phyloP scores from a whole-genome alignment of 2,888 invertebrate species.

The Metalampra italica region DNA sequence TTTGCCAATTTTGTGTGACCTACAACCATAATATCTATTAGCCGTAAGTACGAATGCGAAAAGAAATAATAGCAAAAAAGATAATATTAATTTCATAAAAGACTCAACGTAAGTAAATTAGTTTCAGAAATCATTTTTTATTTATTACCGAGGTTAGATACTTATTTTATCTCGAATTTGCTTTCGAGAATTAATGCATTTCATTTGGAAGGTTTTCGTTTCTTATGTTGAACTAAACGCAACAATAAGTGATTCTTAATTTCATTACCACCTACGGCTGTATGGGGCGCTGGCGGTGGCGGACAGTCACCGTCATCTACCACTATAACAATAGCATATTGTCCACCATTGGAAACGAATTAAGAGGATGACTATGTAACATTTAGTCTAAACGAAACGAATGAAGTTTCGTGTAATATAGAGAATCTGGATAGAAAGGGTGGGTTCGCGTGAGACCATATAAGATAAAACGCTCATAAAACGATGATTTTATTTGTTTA shows the following conservation, averaged over 20 bases:
- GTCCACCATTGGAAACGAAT: conserved; percentile 61
- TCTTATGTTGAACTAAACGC: conserved; percentile 63
- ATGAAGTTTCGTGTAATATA: conserved; percentile 35
- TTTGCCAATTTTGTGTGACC: too few relatives aligned
- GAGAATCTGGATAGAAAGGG: conserved; percentile 13
- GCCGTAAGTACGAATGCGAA: too few relatives aligned
- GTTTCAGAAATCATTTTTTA: not conserved
- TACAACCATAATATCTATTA: too few relatives aligned
- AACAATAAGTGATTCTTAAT: conserved; percentile 67
- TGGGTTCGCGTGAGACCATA: too few relatives aligned
- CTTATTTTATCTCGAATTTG: too few relatives aligned
- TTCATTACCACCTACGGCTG: conserved; percentile 69
- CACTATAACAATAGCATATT: conserved; percentile 49
- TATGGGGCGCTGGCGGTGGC: conserved; percentile 11
- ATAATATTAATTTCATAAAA: not conserved
- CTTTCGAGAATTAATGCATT: conserved; percentile 21
- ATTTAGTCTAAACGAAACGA: conserved; percentile 30
- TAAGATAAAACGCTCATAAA: too few relatives aligned
- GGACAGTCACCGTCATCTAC: conserved; percentile 10
- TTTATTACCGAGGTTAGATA: not conserved
- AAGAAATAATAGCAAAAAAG: not conserved
- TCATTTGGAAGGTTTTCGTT: conserved; percentile 33
- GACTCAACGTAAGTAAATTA: not conserved
- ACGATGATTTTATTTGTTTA: too few relatives aligned
- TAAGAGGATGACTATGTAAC: conserved; percentile 55